phyloP scores from a whole-genome alignment of 2,888 invertebrate species.

The Caenorhabditis sp. region DNA sequence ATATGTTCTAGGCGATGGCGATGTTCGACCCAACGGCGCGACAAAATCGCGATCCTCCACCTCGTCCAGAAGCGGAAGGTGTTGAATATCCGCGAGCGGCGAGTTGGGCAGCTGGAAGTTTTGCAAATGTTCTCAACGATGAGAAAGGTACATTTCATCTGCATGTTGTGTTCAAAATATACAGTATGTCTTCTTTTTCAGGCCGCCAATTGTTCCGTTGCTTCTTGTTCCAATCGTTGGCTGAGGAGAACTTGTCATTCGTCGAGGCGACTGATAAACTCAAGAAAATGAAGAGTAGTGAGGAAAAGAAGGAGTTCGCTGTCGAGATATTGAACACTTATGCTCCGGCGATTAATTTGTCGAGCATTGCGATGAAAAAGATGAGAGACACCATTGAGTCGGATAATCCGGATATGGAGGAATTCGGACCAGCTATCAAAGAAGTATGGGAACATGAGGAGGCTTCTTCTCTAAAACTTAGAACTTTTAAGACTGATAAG shows the following conservation, averaged over 20 bases:
- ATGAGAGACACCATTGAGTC: slow-evolving; percentile 53
- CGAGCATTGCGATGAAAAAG: slow-evolving; percentile 62
- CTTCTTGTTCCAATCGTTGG: slow-evolving; percentile 65
- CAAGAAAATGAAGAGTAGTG: slow-evolving; percentile 62
- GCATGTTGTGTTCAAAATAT: too few relatives aligned
- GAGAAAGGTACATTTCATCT: slow-evolving; percentile 53
- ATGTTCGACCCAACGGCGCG: slow-evolving; percentile 47
- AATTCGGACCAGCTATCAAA: slow-evolving; percentile 64
- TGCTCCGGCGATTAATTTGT: slow-evolving; percentile 64
- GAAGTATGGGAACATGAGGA: slow-evolving; percentile 29
- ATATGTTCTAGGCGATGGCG: slow-evolving; percentile 24
- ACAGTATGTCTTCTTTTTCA: slow-evolving; percentile 16
- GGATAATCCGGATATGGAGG: slow-evolving; percentile 59
- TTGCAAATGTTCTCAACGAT: slow-evolving; percentile 62
- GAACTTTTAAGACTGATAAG: neutral
- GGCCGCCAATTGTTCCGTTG: slow-evolving; percentile 67
- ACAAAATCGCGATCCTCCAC: slow-evolving; percentile 39
- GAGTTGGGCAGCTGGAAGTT: slow-evolving; percentile 63
- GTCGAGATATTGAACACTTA: slow-evolving; percentile 60
- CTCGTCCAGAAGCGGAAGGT: slow-evolving; percentile 41
- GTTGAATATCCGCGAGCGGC: slow-evolving; percentile 69
- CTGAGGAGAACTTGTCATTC: slow-evolving; percentile 69
- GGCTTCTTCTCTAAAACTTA: too few relatives aligned
- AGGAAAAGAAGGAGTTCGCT: slow-evolving; percentile 59
- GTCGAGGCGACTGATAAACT: slow-evolving; percentile 65